Base-by-base conservation (phyloP, 2,113 vertebrate species). In the Anthoscopus minutus region DNA sequence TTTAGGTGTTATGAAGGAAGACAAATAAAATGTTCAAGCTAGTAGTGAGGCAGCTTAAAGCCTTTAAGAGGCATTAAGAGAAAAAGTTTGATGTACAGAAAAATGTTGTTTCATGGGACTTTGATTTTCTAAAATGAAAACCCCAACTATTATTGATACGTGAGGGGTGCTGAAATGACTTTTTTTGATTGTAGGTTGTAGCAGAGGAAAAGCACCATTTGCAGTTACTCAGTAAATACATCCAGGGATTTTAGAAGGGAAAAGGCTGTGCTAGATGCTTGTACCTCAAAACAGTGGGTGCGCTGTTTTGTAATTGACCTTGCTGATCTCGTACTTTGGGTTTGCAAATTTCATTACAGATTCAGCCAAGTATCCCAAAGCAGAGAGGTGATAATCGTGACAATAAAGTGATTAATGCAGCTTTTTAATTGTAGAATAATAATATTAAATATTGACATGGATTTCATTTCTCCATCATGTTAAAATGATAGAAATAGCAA, bases 271-370 rank as follows among this genome's bases (percentile, higher is more conserved):
- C 38, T 76, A 40, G 45, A 19, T 60, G 22, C 7, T 79, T 64
- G 3, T 8, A 35, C 10, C 17, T 79, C 17, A 38, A 69, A 77
- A 8, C 1, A 42, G 13, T 13, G 30, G 15, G 1, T 65, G 16
- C 37, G 13, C 35, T 65, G 8, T 82, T 64, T 76, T 92, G 50
- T 57, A 30, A n/a, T 17, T 13, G 7, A 27, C 20, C 11, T 54
- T 85, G 16, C 17, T 0, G 0, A 9, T 70, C 10, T 42, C 1
- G 2, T 28, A 15, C 7, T 8, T 86, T 14, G 44, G 42, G 16
- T 89, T 81, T 92, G 18, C 42, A 81, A 76, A 90, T 17, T 19
- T 76, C 24, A 11, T 81, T 84, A 50, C 37, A 65, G 31, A 37
- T 66, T 88, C 37, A 78, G 27, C n/a, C 33, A 78, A 62, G 8